These are phyloP conservation scores for Chaetodon trifasciatus DNA, from an alignment of 2,797 vertebrate genomes.

Conservation along the genomic window DNA sequence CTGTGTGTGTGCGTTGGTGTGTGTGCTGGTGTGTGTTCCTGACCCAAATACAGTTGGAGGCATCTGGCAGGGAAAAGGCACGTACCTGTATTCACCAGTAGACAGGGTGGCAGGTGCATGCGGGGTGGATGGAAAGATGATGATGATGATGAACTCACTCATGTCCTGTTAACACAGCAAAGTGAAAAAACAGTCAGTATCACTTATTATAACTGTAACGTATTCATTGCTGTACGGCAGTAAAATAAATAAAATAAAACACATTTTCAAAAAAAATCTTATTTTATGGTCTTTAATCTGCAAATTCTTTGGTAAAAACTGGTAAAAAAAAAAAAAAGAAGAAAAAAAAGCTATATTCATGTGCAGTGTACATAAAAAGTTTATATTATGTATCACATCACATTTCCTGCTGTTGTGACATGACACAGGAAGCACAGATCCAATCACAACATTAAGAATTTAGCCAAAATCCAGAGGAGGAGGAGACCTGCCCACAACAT, in stretches of 20 bases:
- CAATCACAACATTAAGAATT: too few relatives aligned
- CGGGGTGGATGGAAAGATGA: background rate
- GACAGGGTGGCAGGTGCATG: conserved; percentile 40
- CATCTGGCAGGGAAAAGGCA: conserved; percentile 43
- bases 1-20: conserved; percentile 36
- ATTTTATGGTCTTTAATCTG: background rate
- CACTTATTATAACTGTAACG: background rate
- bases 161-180: background rate
- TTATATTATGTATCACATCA: background rate
- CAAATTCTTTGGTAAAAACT: background rate
- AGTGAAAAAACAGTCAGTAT: background rate
- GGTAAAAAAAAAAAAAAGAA: background rate
- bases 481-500: background rate
- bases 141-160: background rate
- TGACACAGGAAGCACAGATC: too few relatives aligned
- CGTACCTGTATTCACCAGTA: conserved; percentile 62
- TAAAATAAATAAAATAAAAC: too few relatives aligned
- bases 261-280: too few relatives aligned
- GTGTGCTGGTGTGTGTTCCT: conserved; percentile 62
- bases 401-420: background rate
- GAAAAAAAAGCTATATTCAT: background rate
- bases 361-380: background rate
- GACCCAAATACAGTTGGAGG: conserved; percentile 86
- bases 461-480: too few relatives aligned
- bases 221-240: too few relatives aligned